phyloP scores from a whole-genome alignment of 1,140 invertebrate genomes.

The Gryllus bimaculatus region DNA sequence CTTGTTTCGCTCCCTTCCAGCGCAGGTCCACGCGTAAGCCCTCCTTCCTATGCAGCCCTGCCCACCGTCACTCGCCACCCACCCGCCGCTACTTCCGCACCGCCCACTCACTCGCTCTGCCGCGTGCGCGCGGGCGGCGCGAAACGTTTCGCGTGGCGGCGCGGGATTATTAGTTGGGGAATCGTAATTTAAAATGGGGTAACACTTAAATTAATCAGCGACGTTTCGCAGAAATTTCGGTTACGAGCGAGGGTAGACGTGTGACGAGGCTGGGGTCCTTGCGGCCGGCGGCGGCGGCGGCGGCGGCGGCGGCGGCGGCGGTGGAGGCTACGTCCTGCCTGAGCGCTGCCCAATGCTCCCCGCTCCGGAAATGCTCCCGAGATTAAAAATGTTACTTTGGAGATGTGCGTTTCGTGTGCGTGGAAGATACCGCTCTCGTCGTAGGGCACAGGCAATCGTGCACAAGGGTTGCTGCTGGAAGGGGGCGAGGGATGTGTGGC shows the following conservation, averaged over 20 bases:
- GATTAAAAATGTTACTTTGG: not conserved
- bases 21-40: not conserved
- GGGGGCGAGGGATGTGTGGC: no score
- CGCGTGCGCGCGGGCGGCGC: no score
- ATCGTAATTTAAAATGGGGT: not conserved
- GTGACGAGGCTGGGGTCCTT: not conserved
- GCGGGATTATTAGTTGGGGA: not conserved
- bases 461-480: no score
- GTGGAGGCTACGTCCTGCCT: not conserved
- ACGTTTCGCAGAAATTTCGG: not conserved
- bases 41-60: not conserved
- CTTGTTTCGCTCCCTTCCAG: not conserved
- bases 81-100: no score
- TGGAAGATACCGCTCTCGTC: not conserved
- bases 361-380: not conserved
- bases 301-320: no score
- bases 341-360: not conserved
- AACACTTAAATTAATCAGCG: not conserved
- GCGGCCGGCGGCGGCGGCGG: no score
- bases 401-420: not conserved
- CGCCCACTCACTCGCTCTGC: no score
- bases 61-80: no score
- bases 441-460: no score
- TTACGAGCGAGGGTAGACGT: not conserved
- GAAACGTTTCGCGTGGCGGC: not conserved